Percentiles rank a stretch among this genome's conserved stretches.
Evolutionary conservation across 2,888 invertebrate species (phyloP).

Genomic region (Cerastoderma edule): DNA sequence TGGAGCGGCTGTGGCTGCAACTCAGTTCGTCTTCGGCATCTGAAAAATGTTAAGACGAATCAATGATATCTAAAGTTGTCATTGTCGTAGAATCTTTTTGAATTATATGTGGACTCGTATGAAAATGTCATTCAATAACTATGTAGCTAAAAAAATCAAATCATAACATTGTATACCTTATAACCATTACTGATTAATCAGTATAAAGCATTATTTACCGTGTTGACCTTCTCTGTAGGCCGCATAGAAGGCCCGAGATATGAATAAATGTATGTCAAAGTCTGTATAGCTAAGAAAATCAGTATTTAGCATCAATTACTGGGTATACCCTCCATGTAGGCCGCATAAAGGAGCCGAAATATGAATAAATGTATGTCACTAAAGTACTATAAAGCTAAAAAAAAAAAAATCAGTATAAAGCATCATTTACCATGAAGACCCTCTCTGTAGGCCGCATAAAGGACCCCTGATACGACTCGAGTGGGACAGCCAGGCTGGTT

Average conservation of each 20-base stretch:
- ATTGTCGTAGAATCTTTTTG: too few relatives aligned
- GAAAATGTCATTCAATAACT: neutral
- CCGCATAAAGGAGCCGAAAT: neutral
- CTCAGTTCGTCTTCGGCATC: constrained; percentile 58
- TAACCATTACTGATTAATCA: neutral
- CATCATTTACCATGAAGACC: constrained; percentile 54
- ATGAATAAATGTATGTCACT: neutral
- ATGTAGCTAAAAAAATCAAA: neutral
- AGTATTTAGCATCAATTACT: neutral
- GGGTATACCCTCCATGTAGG: neutral
- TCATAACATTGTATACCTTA: neutral
- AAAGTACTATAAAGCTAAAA: neutral
- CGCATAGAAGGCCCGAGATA: too few relatives aligned
- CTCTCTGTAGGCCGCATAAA: constrained; percentile 53
- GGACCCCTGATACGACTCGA: constrained; percentile 53
- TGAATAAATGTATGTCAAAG: neutral
- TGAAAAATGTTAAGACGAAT: constrained; percentile 23
- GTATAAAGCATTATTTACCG: neutral
- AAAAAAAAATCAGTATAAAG: neutral
- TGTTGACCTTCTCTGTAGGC: neutral
- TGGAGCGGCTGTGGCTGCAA: constrained; percentile 69
- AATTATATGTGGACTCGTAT: neutral
- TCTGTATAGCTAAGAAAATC: neutral
- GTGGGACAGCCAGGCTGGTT: constrained; percentile 82
- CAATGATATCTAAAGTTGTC: too few relatives aligned